A percentile compares a stretch with the other conserved stretches of the same genome.
Conservation (phyloP, 2,113 vertebrate species). For the Todiramphus saurophagus region DNA sequence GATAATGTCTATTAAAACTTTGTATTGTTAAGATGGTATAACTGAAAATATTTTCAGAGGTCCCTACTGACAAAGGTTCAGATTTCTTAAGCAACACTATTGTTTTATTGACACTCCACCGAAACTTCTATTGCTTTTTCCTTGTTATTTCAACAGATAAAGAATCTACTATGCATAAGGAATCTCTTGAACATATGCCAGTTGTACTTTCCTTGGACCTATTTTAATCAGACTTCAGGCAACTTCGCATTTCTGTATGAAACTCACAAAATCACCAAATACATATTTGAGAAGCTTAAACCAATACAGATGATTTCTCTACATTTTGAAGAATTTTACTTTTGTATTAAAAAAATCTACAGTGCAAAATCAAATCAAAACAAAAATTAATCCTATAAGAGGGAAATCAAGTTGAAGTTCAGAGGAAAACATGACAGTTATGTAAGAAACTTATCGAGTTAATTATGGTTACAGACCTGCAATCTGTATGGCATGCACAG, state of each 20-base stretch:
- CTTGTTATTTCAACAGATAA: neutral
- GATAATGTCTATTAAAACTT: neutral
- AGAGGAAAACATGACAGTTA: neutral
- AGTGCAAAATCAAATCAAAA: neutral
- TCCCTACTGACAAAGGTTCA: neutral
- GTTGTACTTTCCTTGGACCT: neutral
- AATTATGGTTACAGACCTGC: neutral
- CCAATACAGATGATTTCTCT: neutral
- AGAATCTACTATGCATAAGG: neutral
- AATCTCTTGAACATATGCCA: neutral
- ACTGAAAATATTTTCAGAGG: neutral
- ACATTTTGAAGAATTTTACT: neutral
- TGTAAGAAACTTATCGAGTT: neutral
- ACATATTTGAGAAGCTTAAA: neutral
- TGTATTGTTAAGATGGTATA: neutral
- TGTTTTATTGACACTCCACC: neutral
- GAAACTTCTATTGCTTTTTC: neutral
- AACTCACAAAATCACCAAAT: neutral
- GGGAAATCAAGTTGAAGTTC: neutral
- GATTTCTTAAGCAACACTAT: neutral
- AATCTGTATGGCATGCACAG: neutral
- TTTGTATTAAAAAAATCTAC: neutral
- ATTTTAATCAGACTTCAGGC: neutral
- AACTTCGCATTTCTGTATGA: neutral
- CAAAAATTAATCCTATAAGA: neutral